Evolutionary conservation across 2,888 invertebrate species (phyloP).

Genomic region (Phyllotreta striolata): DNA sequence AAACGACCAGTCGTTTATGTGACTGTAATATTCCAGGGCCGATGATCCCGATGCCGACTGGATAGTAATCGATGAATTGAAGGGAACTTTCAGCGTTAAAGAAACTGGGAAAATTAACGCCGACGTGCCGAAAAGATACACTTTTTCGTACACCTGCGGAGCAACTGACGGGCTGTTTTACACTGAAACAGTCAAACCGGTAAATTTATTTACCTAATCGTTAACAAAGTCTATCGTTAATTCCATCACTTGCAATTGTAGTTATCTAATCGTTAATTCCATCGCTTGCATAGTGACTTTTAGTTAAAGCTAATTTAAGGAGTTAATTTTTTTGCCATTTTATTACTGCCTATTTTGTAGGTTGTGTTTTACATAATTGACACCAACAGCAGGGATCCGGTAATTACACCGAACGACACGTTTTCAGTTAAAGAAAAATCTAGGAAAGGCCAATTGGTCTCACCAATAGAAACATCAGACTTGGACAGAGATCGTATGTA

Average conservation of each 20-base stretch:
- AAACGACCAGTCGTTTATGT: too few species aligned
- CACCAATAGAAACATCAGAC: conserved; percentile 62
- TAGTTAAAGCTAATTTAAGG: too few species aligned
- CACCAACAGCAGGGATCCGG: conserved; percentile 68
- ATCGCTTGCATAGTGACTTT: too few species aligned
- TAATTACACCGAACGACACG: conserved; percentile 51
- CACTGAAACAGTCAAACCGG: conserved; percentile 59
- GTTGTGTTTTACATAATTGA: conserved; percentile 67
- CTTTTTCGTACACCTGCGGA: conserved; percentile 64
- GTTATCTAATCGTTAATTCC: too few species aligned
- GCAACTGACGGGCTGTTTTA: conserved; percentile 62
- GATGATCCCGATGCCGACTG: conserved; percentile 61
- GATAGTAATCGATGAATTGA: conserved; percentile 63
- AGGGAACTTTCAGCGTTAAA: conserved; percentile 66
- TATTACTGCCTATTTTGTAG: conserved; percentile 55
- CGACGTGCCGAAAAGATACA: conserved; percentile 62
- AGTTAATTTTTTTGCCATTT: conserved; percentile 1
- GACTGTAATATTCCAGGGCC: conserved; percentile 55
- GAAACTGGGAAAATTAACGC: conserved; percentile 63
- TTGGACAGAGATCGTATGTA: conserved; percentile 68
- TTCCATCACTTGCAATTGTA: too few species aligned
- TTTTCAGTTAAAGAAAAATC: conserved; percentile 64
- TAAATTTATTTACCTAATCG: too few species aligned
- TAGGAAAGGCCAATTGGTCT: conserved; percentile 58
- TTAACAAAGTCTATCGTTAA: too few species aligned